These are phyloP conservation scores for Leptinotarsa tumamoca DNA, from an alignment of 2,888 invertebrate species.

Conservation along the genomic window DNA sequence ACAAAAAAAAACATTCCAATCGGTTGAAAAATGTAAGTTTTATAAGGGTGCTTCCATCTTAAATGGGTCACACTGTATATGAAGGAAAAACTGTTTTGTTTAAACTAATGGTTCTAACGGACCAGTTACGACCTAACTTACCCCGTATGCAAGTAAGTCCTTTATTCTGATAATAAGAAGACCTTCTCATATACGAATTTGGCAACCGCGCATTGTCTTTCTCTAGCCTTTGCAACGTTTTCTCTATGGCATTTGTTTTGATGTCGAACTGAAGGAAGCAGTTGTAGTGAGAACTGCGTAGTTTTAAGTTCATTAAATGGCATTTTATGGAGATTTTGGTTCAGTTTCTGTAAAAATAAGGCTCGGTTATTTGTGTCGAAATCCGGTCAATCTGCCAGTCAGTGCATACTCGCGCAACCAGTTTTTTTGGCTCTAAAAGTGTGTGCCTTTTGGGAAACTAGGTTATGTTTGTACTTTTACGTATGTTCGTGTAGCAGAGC, in stretches of 20 bases:
- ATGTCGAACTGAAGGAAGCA: not conserved
- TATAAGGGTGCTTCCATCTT: too few species aligned
- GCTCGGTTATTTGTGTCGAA: not conserved
- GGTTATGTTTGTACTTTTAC: constrained; percentile 13
- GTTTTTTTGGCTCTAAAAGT: constrained; percentile 4
- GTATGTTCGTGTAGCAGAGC: not conserved
- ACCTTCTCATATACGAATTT: not conserved
- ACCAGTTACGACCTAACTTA: not conserved
- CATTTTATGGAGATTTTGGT: not conserved
- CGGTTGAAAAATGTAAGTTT: too few species aligned
- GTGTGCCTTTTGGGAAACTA: not conserved
- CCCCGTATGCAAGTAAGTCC: not conserved
- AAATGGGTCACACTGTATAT: too few species aligned
- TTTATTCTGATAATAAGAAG: not conserved
- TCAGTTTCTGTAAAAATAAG: not conserved
- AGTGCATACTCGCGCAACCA: not conserved
- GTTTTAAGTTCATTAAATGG: not conserved
- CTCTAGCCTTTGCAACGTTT: not conserved
- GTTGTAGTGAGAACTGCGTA: not conserved
- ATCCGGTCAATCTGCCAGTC: not conserved
- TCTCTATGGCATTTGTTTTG: constrained; percentile 6
- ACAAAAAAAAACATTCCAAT: too few species aligned
- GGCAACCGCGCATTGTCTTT: constrained; percentile 6
- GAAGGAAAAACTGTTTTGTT: too few species aligned
- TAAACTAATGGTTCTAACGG: too few species aligned